Percentiles rank a stretch among this genome's conserved stretches.
Evolutionary conservation across 2,888 invertebrate species (phyloP).

Genomic region (Oscheius onirici): DNA sequence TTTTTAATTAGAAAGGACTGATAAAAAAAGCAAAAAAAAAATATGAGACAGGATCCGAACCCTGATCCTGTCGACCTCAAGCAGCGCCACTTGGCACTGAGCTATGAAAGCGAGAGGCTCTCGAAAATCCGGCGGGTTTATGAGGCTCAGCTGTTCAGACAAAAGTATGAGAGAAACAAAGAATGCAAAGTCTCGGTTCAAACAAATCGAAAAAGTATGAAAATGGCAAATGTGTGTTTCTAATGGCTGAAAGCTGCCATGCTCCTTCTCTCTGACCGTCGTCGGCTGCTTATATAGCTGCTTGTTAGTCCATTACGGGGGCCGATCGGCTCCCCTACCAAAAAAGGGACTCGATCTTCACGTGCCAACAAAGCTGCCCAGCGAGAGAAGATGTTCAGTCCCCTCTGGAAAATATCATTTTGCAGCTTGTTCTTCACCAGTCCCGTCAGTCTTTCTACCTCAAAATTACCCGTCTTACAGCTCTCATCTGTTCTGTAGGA

Average conservation of each 20-base stretch:
- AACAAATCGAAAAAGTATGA: too few relatives aligned
- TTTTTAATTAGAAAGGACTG: background rate
- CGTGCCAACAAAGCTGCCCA: conserved; percentile 25
- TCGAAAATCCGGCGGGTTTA: too few relatives aligned
- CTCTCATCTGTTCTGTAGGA: background rate
- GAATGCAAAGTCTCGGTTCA: too few relatives aligned
- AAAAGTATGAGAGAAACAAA: too few relatives aligned
- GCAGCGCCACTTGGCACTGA: too few relatives aligned
- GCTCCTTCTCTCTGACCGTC: conserved; percentile 1
- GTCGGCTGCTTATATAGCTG: conserved; percentile 28
- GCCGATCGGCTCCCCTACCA: conserved; percentile 27
- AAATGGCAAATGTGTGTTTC: background rate
- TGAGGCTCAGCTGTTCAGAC: too few relatives aligned
- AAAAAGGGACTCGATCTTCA: conserved; percentile 32
- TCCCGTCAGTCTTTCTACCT: background rate
- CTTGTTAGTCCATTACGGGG: conserved; percentile 32
- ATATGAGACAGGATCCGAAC: too few relatives aligned
- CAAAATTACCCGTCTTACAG: background rate
- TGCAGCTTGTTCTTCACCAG: background rate
- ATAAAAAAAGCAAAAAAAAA: background rate
- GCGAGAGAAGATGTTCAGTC: background rate
- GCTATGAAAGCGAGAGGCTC: too few relatives aligned
- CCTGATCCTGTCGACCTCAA: too few relatives aligned
- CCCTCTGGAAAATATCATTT: too few relatives aligned
- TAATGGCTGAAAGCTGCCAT: background rate